Percentiles rank a stretch among this genome's conserved stretches.
Evolutionary conservation across 2,797 vertebrate genomes (phyloP).

Genomic region (Fistularia commersonii): DNA sequence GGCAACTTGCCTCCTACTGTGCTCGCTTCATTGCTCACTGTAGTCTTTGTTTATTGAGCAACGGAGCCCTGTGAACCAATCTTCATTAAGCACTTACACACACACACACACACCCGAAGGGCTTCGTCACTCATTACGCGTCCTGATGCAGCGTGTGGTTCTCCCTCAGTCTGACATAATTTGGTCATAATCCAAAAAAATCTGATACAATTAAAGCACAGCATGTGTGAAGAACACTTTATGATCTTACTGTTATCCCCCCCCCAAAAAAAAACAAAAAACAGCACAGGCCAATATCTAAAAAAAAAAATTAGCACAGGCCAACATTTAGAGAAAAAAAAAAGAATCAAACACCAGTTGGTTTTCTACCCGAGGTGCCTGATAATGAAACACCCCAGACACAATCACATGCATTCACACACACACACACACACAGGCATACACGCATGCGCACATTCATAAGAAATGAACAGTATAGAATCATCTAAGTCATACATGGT

Average conservation of each 20-base stretch:
- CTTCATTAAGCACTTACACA: conserved; percentile 39
- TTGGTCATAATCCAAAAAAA: conserved; percentile 11
- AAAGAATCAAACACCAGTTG: conserved; percentile 13
- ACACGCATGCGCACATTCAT: neutral
- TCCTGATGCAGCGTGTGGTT: conserved; percentile 5
- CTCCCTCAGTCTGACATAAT: conserved; percentile 2
- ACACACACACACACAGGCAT: conserved; percentile 8
- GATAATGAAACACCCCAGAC: conserved; percentile 70
- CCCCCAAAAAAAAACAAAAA: neutral
- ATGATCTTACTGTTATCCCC: conserved; percentile 38
- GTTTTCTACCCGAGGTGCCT: conserved; percentile 47
- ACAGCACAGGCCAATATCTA: neutral
- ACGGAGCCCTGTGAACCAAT: conserved; percentile 20
- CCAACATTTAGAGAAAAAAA: conserved; percentile 7
- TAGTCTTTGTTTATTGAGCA: conserved; percentile 47
- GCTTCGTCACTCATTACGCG: conserved; percentile 36
- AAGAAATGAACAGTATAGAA: neutral
- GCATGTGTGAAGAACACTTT: conserved; percentile 24
- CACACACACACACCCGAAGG: conserved; percentile 3
- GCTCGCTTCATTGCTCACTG: conserved; percentile 25
- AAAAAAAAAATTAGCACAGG: neutral
- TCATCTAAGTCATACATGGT: neutral
- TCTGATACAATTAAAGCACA: conserved; percentile 49
- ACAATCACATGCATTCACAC: conserved; percentile 10
- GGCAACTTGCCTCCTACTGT: conserved; percentile 14